Percentiles rank a stretch among this genome's conserved stretches.
These are phyloP conservation scores for Chloropsis hardwickii DNA, from an alignment of 2,113 vertebrate species.

Conservation along the genomic window DNA sequence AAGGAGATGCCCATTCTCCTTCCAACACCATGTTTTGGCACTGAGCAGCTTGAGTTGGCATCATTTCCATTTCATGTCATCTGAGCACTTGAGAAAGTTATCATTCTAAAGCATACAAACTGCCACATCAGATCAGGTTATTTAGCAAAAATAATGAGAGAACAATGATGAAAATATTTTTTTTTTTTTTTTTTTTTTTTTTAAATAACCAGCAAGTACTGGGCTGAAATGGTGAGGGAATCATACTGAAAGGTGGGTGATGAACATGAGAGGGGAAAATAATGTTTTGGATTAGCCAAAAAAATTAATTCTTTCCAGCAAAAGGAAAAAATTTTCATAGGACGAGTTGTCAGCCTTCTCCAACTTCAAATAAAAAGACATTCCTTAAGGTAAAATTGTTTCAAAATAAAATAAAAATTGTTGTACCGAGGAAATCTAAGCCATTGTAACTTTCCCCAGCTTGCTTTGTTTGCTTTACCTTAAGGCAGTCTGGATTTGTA, in stretches of 20 bases:
- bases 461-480: conserved; percentile 9
- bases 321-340: neutral
- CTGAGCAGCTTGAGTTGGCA: neutral
- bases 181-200: neutral
- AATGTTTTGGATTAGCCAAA: neutral
- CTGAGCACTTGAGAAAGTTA: neutral
- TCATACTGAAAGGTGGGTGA: neutral
- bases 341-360: neutral
- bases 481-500: neutral
- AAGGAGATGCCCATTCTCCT: neutral
- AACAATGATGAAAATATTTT: neutral
- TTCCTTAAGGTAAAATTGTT: neutral
- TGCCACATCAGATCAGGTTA: neutral
- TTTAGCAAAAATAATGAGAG: neutral
- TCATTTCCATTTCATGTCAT: neutral
- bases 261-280: neutral
- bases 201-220: neutral
- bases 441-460: neutral
- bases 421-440: neutral
- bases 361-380: neutral
- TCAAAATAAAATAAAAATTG: neutral
- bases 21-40: rapidly evolving
- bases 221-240: neutral
- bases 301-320: neutral
- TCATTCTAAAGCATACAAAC: neutral